A percentile compares a stretch with the other conserved stretches of the same genome.
phyloP scores from a whole-genome alignment of 2,113 vertebrate species.

The Neolamprologus ventralis region DNA sequence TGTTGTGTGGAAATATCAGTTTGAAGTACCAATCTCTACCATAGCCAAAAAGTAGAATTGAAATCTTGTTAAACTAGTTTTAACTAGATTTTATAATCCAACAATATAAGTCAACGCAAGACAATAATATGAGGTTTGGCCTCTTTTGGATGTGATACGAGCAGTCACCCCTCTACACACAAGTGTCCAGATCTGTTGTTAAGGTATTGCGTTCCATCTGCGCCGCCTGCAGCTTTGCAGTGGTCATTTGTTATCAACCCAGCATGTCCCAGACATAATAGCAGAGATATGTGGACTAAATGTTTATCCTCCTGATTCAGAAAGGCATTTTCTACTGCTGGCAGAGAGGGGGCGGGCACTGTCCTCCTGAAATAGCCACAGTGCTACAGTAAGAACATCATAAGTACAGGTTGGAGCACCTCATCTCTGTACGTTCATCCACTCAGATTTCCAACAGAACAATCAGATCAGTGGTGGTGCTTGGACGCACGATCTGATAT shows the following conservation, averaged over 20 bases:
- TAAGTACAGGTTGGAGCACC: not conserved
- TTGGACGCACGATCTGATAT: not conserved
- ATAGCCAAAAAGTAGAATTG: not conserved
- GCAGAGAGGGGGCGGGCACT: not conserved
- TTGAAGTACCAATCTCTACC: not conserved
- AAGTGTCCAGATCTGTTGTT: not conserved
- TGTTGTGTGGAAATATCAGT: not conserved
- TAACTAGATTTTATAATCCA: not conserved
- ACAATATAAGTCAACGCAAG: not conserved
- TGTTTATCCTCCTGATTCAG: not conserved
- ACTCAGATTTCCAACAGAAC: not conserved
- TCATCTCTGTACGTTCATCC: not conserved
- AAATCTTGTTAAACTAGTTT: not conserved
- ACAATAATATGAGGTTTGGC: not conserved
- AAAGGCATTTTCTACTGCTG: not conserved
- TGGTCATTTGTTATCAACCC: not conserved
- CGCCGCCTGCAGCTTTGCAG: not conserved
- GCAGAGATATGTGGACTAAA: not conserved
- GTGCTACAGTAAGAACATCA: not conserved
- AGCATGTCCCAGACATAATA: not conserved
- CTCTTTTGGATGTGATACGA: not conserved
- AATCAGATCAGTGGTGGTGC: not conserved
- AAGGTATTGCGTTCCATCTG: not conserved
- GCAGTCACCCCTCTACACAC: not conserved
- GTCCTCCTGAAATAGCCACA: not conserved